Percentiles rank a stretch among this genome's conserved stretches.
Conservation (phyloP, 2,113 vertebrate genomes). For the Psittacara wagleri region DNA sequence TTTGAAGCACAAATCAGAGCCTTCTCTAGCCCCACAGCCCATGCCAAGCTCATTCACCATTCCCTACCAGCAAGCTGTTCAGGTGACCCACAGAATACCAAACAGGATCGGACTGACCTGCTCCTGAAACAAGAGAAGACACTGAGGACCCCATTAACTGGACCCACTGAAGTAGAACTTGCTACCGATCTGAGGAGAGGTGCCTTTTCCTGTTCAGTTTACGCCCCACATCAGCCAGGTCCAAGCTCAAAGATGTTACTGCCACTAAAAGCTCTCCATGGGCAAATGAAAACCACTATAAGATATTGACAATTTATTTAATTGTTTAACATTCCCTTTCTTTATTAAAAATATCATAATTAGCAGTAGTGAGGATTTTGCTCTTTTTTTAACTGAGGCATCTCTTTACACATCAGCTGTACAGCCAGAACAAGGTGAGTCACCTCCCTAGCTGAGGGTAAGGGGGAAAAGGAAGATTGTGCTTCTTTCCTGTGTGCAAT, state of each 20-base stretch:
- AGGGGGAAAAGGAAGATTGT: background rate
- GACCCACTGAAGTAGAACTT: background rate
- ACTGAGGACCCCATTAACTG: background rate
- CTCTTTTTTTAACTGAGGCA: background rate
- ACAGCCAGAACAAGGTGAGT: background rate
- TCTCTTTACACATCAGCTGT: background rate
- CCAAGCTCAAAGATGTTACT: background rate
- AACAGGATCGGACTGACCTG: background rate
- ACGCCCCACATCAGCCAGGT: background rate
- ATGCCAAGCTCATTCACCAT: accelerated
- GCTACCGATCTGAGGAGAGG: background rate
- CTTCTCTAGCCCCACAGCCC: background rate
- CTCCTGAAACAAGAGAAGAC: background rate
- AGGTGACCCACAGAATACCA: background rate
- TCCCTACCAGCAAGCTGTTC: background rate
- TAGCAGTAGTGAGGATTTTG: background rate
- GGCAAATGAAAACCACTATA: background rate
- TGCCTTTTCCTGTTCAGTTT: background rate
- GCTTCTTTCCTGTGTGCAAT: background rate
- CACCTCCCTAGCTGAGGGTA: background rate
- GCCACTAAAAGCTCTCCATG: background rate
- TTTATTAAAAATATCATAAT: background rate
- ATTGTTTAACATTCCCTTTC: background rate
- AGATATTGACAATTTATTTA: background rate
- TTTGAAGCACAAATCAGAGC: background rate